Evolutionary conservation across 2,113 vertebrate species (phyloP).

Genomic region (Anolis carolinensis): DNA sequence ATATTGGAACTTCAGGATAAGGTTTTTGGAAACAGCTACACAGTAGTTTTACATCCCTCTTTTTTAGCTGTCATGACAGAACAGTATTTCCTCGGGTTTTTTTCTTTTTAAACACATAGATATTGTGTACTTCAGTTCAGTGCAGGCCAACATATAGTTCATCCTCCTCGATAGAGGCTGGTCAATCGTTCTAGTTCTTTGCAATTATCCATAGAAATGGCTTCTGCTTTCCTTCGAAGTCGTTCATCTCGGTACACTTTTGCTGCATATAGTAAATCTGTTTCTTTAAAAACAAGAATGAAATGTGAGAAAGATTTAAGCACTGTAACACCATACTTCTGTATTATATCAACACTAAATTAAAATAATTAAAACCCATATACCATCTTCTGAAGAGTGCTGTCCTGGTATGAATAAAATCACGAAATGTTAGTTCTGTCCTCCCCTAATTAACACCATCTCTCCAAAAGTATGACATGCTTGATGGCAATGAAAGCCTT

Average conservation of each 20-base stretch:
- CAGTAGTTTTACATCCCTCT: constrained; percentile 74
- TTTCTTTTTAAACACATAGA: constrained; percentile 41
- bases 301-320: constrained; percentile 29
- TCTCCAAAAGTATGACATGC: not conserved
- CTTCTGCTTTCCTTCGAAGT: constrained; percentile 91
- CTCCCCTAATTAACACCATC: not conserved
- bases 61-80: constrained; percentile 69
- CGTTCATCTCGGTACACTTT: constrained; percentile 95
- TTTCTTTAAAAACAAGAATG: constrained; percentile 78
- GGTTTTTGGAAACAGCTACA: constrained; percentile 75
- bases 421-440: not conserved
- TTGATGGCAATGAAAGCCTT: not conserved
- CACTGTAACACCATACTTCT: not conserved
- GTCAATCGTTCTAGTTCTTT: constrained; percentile 93
- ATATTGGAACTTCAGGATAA: constrained; percentile 69
- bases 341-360: not conserved
- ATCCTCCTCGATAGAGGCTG: constrained; percentile 90
- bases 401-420: not conserved
- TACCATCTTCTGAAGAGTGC: not conserved
- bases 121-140: constrained; percentile 37
- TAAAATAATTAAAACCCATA: not conserved
- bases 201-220: constrained; percentile 96
- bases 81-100: constrained; percentile 70
- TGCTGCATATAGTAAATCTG: constrained; percentile 93
- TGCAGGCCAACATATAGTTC: constrained; percentile 51